These are phyloP conservation scores for Neopipo cinnamomea DNA, from an alignment of 2,113 vertebrate genomes.

Conservation along the genomic window DNA sequence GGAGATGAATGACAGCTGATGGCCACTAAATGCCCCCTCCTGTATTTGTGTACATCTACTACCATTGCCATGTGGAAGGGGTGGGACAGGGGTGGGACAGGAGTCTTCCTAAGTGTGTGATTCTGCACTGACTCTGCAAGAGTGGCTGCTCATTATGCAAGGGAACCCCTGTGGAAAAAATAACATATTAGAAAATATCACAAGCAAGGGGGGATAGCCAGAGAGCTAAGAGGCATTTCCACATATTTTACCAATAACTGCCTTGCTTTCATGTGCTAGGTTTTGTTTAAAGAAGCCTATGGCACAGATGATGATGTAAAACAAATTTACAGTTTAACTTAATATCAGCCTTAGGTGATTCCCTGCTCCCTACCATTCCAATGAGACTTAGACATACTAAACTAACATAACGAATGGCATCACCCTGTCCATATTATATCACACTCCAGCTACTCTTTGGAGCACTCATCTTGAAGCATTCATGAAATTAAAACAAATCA, in stretches of 20 bases:
- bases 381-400: background rate
- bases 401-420: background rate
- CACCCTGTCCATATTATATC: background rate
- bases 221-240: background rate
- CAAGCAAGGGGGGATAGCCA: background rate
- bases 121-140: background rate
- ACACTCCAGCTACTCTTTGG: background rate
- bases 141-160: background rate
- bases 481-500: background rate
- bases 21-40: background rate
- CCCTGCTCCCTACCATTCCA: background rate
- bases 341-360: background rate
- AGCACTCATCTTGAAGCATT: background rate
- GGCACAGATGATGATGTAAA: background rate
- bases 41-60: background rate
- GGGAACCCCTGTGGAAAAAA: background rate
- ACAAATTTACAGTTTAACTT: background rate
- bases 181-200: background rate
- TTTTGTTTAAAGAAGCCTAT: background rate
- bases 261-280: background rate
- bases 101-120: background rate
- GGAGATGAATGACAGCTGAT: background rate
- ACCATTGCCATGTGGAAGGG: background rate
- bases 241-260: background rate
- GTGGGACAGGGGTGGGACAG: background rate